phyloP scores from a whole-genome alignment of 2,113 vertebrate genomes.

The Pseudorhombus dupliciocellatus region DNA sequence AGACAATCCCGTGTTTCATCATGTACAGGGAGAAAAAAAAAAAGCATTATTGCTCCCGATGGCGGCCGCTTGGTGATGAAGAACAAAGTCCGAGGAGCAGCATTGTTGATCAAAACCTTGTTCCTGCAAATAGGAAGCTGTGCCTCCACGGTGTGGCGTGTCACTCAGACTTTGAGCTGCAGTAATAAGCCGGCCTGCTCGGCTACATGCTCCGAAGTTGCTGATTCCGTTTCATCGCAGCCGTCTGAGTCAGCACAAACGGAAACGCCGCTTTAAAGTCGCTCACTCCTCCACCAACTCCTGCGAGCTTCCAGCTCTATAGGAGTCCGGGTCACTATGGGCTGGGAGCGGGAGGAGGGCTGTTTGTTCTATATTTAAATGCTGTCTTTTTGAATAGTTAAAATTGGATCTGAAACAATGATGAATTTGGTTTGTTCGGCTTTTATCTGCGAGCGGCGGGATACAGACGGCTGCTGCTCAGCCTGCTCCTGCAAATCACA shows the following conservation, averaged over 20 bases:
- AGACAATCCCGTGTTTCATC: not conserved
- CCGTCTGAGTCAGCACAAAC: not conserved
- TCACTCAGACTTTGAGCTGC: conserved; percentile 10
- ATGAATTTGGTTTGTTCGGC: conserved; percentile 25
- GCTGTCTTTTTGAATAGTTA: conserved; percentile 12
- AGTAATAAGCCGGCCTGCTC: conserved; percentile 29
- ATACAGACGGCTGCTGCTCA: no score
- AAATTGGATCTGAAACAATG: conserved; percentile 10
- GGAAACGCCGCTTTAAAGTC: no score
- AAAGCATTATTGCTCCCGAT: no score
- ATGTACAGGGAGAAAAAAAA: not conserved
- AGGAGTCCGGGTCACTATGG: conserved; percentile 12
- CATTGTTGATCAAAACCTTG: conserved; percentile 39
- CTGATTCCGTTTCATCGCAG: conserved; percentile 47
- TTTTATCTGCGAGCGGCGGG: not conserved
- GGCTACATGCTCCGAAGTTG: not conserved
- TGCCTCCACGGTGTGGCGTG: conserved; percentile 1
- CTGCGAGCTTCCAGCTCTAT: not conserved
- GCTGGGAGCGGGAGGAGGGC: conserved; percentile 4
- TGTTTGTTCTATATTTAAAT: conserved; percentile 59
- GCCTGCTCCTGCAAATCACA: not conserved
- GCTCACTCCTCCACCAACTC: not conserved
- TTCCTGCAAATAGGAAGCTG: conserved; percentile 4
- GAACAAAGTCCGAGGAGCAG: conserved; percentile 24
- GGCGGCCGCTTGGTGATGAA: not conserved